A percentile compares a stretch with the other conserved stretches of the same genome.
Evolutionary conservation across 2,797 vertebrate genomes (phyloP).

Genomic region (Gorsachius magnificus): DNA sequence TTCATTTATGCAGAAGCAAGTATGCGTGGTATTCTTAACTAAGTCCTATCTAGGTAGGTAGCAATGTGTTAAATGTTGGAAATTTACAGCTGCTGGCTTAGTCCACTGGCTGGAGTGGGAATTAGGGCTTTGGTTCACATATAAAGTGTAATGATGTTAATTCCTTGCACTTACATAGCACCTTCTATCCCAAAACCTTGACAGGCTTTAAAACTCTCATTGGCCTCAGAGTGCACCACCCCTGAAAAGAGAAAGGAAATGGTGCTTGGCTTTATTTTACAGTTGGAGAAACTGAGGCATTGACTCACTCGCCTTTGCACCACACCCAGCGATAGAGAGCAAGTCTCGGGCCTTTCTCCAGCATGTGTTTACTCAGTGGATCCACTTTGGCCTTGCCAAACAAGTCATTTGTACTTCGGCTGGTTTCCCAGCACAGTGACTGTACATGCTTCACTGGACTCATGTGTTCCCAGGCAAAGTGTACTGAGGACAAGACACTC

Average conservation of each 20-base stretch:
- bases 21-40: neutral
- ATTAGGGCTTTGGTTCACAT: neutral
- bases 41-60: neutral
- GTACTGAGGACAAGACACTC: neutral
- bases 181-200: neutral
- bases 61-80: neutral
- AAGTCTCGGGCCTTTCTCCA: neutral
- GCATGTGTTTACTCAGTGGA: neutral
- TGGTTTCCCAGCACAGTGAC: neutral
- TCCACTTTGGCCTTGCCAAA: neutral
- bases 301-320: neutral
- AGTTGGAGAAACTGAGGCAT: neutral
- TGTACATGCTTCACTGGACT: accelerated
- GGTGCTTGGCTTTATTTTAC: neutral
- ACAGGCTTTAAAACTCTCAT: neutral
- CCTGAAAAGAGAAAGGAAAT: neutral
- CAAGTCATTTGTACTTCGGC: neutral
- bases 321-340: neutral
- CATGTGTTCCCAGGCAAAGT: neutral
- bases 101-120: neutral
- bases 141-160: neutral
- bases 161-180: neutral
- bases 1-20: neutral
- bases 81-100: neutral
- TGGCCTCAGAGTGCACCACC: neutral